Conservation (phyloP, 2,797 vertebrate species). For the Smutsia gigantea region DNA sequence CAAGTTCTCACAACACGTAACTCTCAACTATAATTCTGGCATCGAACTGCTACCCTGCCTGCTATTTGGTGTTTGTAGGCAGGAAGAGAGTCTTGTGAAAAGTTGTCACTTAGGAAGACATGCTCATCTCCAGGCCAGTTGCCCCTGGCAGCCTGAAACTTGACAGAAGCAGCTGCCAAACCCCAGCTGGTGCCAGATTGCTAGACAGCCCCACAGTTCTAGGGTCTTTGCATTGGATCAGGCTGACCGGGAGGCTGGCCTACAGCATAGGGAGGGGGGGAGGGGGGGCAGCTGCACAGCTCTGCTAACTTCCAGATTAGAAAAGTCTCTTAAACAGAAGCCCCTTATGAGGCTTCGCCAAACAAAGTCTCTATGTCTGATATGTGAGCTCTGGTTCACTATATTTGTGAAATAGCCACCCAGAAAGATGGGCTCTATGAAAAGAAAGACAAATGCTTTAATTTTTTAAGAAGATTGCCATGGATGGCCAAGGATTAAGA, state of each 20-base stretch:
- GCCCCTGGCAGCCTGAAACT: neutral
- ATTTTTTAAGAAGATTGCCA: slow-evolving; percentile 94
- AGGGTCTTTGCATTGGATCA: neutral
- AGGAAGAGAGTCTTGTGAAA: neutral
- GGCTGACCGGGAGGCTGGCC: neutral
- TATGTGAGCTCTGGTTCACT: slow-evolving; percentile 94
- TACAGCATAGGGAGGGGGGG: too few relatives aligned
- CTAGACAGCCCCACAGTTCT: neutral
- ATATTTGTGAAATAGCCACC: slow-evolving; percentile 93
- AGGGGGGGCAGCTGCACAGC: neutral
- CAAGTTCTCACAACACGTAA: neutral
- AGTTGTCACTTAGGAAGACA: neutral
- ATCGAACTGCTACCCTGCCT: neutral
- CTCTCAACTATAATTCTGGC: neutral
- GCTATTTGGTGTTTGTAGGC: neutral
- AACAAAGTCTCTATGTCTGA: slow-evolving; percentile 94
- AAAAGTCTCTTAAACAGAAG: neutral
- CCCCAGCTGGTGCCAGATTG: neutral
- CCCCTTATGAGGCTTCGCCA: slow-evolving; percentile 70
- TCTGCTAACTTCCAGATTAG: neutral
- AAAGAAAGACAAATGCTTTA: slow-evolving; percentile 91
- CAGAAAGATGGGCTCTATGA: slow-evolving; percentile 94
- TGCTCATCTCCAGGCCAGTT: neutral
- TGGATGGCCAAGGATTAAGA: slow-evolving; percentile 93
- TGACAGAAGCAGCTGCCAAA: neutral